Base-by-base conservation (phyloP, 2,888 invertebrate species). In the Elegia similella region DNA sequence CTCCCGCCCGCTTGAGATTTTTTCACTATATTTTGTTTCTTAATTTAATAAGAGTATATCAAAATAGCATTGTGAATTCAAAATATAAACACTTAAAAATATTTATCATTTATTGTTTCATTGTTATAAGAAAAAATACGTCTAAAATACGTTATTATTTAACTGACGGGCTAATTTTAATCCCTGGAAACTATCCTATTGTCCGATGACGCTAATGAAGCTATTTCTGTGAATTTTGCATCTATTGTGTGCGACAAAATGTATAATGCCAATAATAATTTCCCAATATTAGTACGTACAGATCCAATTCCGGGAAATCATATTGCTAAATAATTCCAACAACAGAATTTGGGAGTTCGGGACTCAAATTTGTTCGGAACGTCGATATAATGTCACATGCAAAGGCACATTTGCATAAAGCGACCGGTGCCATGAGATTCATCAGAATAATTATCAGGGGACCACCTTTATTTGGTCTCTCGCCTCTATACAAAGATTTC, bases 341-440 rank as follows among this genome's bases (percentile, higher is more conserved):
- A 15, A 43, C 12, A 17, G 17, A 46, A 46, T 46, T 46, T 3
- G 10, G 46, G 12, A 29, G 29, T 46, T 23, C 23, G 10, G 13
- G 8, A 16, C 32, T 44, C 17, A 57, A 58, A 64, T 64, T 61
- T 62, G 62, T 58, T 50, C 47, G 57, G 53, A 54, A 48, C 56
- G 57, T 56, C 57, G 50, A 62, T 60, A 58, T 63, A 59, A 65
- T 65, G 62, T 65, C 63, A 67, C 65, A 64, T 61, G 64, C 65
- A 62, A 71, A 67, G 62, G 66, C 69, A 62, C 63, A 70, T 73
- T 73, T 67, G 63, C 68, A 72, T 69, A 68, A 67, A 66, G 65
- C 68, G 64, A 64, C 66, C 62, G 65, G 62, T 61, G 61, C 63
- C 61, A 67, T 61, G 66, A 66, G 69, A 66, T 72, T 72, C 69